Percentiles rank a stretch among this genome's conserved stretches.
phyloP scores from a whole-genome alignment of 2,113 vertebrate genomes.

The Nerophis ophidion region DNA sequence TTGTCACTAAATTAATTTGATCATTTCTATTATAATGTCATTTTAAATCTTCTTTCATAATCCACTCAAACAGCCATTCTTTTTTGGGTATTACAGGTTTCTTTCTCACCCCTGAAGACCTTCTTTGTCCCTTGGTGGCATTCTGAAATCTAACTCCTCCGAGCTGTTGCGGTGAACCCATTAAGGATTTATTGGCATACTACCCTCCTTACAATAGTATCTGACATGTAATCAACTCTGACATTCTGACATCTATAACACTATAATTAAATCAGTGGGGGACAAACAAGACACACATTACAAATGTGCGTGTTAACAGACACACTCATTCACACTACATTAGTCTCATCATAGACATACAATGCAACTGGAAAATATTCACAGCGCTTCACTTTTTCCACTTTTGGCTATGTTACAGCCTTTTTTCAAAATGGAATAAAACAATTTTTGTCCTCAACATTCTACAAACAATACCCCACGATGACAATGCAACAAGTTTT shows the following conservation, averaged over 20 bases:
- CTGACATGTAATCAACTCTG: neutral
- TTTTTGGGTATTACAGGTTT: neutral
- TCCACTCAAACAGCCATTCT: neutral
- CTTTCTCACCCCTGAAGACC: neutral
- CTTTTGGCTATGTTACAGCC: too few species aligned
- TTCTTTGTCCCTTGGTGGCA: neutral
- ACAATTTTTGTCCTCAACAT: too few species aligned
- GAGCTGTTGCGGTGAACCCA: conserved; percentile 9
- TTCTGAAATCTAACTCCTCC: conserved; percentile 2
- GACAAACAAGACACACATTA: neutral
- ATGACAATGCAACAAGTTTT: too few species aligned
- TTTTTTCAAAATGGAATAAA: too few species aligned
- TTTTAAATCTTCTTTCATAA: neutral
- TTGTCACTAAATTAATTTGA: too few species aligned
- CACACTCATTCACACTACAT: too few species aligned
- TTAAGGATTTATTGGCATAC: neutral
- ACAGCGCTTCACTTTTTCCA: too few species aligned
- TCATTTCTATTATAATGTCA: neutral
- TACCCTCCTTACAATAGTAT: conserved; percentile 3
- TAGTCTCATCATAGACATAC: too few species aligned
- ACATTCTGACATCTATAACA: neutral
- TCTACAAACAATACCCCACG: too few species aligned
- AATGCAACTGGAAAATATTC: too few species aligned
- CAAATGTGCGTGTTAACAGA: neutral
- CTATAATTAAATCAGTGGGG: neutral